phyloP scores from a whole-genome alignment of 2,797 vertebrate genomes.

The Neolamprologus multifasciatus region DNA sequence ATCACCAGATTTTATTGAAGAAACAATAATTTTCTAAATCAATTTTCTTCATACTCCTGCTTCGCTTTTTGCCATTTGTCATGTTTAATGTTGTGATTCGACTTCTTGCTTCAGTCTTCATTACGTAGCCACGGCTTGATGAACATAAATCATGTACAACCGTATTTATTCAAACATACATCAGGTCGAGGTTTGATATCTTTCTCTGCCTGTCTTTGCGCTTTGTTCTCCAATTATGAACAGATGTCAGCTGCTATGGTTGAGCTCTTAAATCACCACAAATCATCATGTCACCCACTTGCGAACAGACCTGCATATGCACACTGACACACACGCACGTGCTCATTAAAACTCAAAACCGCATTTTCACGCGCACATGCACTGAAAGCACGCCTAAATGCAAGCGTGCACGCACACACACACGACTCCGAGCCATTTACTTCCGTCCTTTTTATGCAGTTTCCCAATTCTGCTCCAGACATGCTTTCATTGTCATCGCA shows the following conservation, averaged over 20 bases:
- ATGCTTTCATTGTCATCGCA: constrained; percentile 62
- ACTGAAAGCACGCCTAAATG: not conserved
- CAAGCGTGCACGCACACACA: not conserved
- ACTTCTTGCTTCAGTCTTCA: not conserved
- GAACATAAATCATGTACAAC: not conserved
- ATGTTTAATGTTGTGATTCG: not conserved
- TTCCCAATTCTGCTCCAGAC: constrained; percentile 44
- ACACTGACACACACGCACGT: not conserved
- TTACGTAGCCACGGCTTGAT: constrained; percentile 4
- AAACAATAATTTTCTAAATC: not conserved
- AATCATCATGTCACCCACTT: constrained; percentile 70
- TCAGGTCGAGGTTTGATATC: not conserved
- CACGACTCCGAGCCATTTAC: constrained; percentile 26
- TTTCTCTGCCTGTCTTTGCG: not conserved
- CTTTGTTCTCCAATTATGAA: constrained; percentile 52
- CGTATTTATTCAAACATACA: constrained; percentile 9
- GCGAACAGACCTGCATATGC: not conserved
- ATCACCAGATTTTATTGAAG: not conserved
- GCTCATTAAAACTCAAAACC: not conserved
- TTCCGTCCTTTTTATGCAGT: constrained; percentile 27
- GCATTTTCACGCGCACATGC: not conserved
- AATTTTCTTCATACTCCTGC: not conserved
- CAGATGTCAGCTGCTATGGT: constrained; percentile 80
- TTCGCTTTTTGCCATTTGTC: not conserved
- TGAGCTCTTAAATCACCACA: constrained; percentile 66